Conservation (phyloP, 2,113 vertebrate species). For the Microtus oregoni region DNA sequence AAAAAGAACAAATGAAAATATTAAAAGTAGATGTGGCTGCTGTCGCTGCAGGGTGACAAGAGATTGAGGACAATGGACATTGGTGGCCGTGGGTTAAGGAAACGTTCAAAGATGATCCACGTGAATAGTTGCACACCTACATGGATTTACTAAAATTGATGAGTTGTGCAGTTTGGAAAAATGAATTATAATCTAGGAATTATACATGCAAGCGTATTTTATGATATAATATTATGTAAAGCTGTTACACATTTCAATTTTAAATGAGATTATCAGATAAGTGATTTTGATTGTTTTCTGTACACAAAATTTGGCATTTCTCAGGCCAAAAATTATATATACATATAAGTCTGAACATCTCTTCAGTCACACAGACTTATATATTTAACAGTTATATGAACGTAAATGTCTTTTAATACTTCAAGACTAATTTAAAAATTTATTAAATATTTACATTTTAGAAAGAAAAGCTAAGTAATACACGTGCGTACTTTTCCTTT, state of each 20-base stretch:
- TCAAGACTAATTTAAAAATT: conserved; percentile 31
- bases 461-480: conserved; percentile 20
- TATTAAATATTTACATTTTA: background rate
- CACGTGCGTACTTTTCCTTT: background rate
- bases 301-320: conserved; percentile 10
- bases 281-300: background rate
- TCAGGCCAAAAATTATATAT: background rate
- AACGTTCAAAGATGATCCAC: background rate
- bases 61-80: accelerated
- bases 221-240: background rate
- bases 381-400: background rate
- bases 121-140: background rate
- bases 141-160: background rate
- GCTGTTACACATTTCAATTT: background rate
- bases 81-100: accelerated
- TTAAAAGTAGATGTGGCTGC: too few relatives aligned
- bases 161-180: background rate
- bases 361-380: background rate
- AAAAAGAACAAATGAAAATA: background rate
- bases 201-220: background rate
- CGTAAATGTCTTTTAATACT: background rate
- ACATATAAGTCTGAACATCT: background rate
- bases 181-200: background rate
- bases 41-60: background rate
- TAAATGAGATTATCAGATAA: background rate